Percentiles rank a stretch among this genome's conserved stretches.
These are phyloP conservation scores for Diprion similis DNA, from an alignment of 1,140 invertebrate genomes.

Conservation along the genomic window DNA sequence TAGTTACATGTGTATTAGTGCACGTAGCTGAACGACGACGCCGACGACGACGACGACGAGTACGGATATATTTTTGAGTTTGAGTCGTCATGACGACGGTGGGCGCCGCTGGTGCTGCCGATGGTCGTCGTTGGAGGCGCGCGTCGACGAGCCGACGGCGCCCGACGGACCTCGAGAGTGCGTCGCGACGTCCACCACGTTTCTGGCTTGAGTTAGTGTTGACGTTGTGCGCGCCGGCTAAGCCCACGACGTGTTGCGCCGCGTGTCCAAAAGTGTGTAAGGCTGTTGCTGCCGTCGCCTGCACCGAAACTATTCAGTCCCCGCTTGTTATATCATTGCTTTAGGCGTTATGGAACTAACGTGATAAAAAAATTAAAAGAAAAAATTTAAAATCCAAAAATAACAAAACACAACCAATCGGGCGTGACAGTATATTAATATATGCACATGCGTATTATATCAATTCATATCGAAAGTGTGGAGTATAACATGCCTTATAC, in stretches of 20 bases:
- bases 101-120: background rate
- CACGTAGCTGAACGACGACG: too few relatives aligned
- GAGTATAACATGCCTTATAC: too few relatives aligned
- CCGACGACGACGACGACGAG: background rate
- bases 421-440: too few relatives aligned
- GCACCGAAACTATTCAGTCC: too few relatives aligned
- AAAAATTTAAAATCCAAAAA: too few relatives aligned
- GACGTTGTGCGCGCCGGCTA: background rate
- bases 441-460: too few relatives aligned
- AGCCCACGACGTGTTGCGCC: conserved; percentile 6
- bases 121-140: background rate
- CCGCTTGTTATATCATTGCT: too few relatives aligned
- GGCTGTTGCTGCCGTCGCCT: background rate
- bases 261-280: background rate
- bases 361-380: too few relatives aligned
- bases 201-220: conserved; percentile 7
- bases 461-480: too few relatives aligned
- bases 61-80: background rate
- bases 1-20: too few relatives aligned
- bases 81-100: background rate
- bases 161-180: background rate
- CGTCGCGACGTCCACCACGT: conserved; percentile 6
- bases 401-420: too few relatives aligned
- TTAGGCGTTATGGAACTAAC: too few relatives aligned
- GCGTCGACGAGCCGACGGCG: background rate